These are phyloP conservation scores for Eurois occulta DNA, from an alignment of 2,888 invertebrate genomes.

Conservation along the genomic window DNA sequence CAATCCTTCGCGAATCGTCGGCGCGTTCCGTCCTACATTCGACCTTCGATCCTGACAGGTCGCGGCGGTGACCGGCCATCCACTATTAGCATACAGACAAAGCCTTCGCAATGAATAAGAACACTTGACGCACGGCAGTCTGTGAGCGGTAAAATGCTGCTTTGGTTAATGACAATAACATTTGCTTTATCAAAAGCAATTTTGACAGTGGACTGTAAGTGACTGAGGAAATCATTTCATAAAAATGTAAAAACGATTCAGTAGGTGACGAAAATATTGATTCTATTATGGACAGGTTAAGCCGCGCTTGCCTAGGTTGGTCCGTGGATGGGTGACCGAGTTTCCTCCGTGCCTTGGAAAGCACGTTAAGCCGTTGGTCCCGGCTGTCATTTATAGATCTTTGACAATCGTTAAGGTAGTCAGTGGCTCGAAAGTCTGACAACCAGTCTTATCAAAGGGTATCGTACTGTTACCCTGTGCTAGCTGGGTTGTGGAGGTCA, in stretches of 20 bases:
- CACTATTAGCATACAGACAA: slow-evolving; percentile 87
- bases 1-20: slow-evolving; percentile 68
- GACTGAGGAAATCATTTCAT: background rate
- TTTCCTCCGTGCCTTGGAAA: too few relatives aligned
- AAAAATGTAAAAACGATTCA: background rate
- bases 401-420: too few relatives aligned
- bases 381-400: too few relatives aligned
- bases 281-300: background rate
- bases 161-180: background rate
- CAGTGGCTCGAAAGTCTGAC: too few relatives aligned
- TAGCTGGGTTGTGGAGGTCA: too few relatives aligned
- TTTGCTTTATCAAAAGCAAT: background rate
- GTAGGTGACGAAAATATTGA: background rate
- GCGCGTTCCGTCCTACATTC: slow-evolving; percentile 83
- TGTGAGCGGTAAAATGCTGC: slow-evolving; percentile 76
- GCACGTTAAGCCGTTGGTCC: too few relatives aligned
- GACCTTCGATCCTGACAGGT: slow-evolving; percentile 86
- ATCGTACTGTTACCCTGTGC: too few relatives aligned
- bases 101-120: slow-evolving; percentile 85
- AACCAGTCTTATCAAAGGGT: too few relatives aligned
- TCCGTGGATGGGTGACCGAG: too few relatives aligned
- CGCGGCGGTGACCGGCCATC: slow-evolving; percentile 85
- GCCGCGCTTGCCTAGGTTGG: too few relatives aligned
- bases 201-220: too few relatives aligned
- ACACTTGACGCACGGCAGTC: slow-evolving; percentile 84